Evolutionary conservation across 2,797 vertebrate species (phyloP).

Genomic region (Champsocephalus esox): DNA sequence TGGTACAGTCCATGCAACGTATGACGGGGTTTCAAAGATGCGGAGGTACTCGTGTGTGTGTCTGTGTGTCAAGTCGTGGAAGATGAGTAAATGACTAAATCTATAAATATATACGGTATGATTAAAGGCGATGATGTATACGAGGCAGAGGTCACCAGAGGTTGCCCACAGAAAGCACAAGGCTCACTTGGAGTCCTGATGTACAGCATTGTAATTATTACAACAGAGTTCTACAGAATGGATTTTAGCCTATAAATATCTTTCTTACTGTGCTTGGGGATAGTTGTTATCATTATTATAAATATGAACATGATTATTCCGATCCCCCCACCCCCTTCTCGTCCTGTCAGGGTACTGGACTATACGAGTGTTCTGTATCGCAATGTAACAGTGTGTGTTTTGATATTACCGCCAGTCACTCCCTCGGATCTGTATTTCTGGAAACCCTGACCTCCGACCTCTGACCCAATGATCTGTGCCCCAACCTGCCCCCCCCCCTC

Average conservation of each 20-base stretch:
- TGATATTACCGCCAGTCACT: conserved; percentile 84
- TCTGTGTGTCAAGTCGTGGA: conserved; percentile 32
- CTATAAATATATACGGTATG: conserved; percentile 60
- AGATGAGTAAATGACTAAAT: conserved; percentile 49
- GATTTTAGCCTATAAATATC: conserved; percentile 94
- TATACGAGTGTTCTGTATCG: conserved; percentile 87
- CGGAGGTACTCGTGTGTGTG: conserved; percentile 4
- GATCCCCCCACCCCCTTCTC: conserved; percentile 52
- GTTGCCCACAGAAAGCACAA: conserved; percentile 91
- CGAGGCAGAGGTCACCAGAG: conserved; percentile 55
- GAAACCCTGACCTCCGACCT: conserved; percentile 45
- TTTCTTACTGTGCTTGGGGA: conserved; percentile 94
- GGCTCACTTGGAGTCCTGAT: conserved; percentile 89
- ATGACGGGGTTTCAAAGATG: conserved; percentile 19
- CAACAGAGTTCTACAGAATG: conserved; percentile 91
- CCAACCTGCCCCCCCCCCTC: conserved; percentile 32
- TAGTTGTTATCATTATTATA: conserved; percentile 85
- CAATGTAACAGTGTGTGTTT: conserved; percentile 88
- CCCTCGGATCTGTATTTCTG: conserved; percentile 81
- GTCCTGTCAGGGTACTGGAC: conserved; percentile 82
- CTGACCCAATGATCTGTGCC: conserved; percentile 37
- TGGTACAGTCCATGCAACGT: conserved; percentile 54
- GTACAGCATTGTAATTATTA: conserved; percentile 95
- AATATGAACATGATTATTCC: conserved; percentile 81
- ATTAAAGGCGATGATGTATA: conserved; percentile 19